These are phyloP conservation scores for Patiria pectinifera DNA, from an alignment of 53 echinoderm and acorn worm species.

Conservation along the genomic window DNA sequence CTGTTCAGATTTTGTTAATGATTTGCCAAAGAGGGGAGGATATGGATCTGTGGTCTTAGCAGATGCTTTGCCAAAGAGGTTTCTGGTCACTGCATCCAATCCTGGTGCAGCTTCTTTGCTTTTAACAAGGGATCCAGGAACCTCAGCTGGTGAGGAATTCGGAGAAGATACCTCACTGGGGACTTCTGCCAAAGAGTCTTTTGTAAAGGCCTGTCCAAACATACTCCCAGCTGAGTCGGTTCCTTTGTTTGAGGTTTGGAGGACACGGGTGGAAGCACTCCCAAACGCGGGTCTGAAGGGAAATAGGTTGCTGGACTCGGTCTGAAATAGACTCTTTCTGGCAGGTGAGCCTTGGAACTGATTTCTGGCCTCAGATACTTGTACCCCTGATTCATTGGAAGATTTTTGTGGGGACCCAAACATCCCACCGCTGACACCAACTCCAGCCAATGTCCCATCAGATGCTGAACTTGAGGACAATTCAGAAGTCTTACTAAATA, in stretches of 20 bases:
- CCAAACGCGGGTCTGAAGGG: background rate
- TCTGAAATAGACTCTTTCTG: slow-evolving; percentile 14
- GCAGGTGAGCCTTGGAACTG: slow-evolving; percentile 4
- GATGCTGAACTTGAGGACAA: background rate
- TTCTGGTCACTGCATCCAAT: slow-evolving; percentile 48
- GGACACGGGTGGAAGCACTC: background rate
- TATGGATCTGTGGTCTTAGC: background rate
- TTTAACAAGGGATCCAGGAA: slow-evolving; percentile 6
- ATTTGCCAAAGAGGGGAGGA: background rate
- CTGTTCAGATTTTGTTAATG: background rate
- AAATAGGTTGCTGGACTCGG: background rate
- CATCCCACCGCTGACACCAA: slow-evolving; percentile 3
- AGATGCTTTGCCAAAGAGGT: slow-evolving; percentile 44
- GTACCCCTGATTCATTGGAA: background rate
- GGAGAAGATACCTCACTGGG: background rate
- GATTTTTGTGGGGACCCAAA: slow-evolving; percentile 2
- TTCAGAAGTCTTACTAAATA: slow-evolving; percentile 24
- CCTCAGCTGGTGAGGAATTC: background rate
- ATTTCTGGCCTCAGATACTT: background rate
- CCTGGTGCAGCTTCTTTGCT: slow-evolving; percentile 33
- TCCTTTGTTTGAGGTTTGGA: slow-evolving; percentile 7
- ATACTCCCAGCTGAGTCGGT: background rate
- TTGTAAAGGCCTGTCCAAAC: background rate
- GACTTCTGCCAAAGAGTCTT: background rate
- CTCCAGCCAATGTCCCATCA: background rate